A percentile compares a stretch with the other conserved stretches of the same genome.
Conservation (phyloP, 2,113 vertebrate species). For the Emydura subglobosa region DNA sequence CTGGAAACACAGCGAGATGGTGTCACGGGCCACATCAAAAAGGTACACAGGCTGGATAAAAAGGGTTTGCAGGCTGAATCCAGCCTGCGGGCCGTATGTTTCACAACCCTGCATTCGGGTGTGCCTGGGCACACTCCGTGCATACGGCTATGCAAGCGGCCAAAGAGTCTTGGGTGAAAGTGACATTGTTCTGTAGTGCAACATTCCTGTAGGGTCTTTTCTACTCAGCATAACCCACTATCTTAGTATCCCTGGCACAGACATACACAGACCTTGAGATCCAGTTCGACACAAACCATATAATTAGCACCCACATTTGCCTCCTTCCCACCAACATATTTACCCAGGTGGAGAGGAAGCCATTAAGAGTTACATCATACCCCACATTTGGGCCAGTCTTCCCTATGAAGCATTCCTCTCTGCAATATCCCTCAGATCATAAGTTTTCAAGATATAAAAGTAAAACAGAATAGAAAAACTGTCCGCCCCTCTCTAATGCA, state of each 20-base stretch:
- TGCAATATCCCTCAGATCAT: not conserved
- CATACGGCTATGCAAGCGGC: not conserved
- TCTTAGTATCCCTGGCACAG: not conserved
- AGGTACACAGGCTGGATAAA: too few relatives aligned
- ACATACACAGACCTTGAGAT: fast-evolving
- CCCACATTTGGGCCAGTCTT: not conserved
- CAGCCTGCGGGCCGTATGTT: too few relatives aligned
- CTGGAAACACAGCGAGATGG: too few relatives aligned
- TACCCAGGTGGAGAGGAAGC: not conserved
- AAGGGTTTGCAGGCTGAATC: too few relatives aligned
- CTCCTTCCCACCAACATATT: not conserved
- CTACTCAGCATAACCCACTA: not conserved
- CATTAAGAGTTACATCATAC: not conserved
- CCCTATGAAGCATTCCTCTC: not conserved
- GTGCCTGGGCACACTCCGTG: too few relatives aligned
- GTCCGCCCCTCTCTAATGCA: not conserved
- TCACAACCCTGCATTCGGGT: too few relatives aligned
- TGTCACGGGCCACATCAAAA: too few relatives aligned
- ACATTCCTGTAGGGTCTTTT: not conserved
- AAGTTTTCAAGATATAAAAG: not conserved
- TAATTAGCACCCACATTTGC: not conserved
- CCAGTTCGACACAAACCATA: not conserved
- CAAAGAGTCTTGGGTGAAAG: not conserved
- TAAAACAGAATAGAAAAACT: not conserved
- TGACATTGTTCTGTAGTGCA: not conserved